Evolutionary conservation across 2,113 vertebrate genomes (phyloP), one percentile per base, ranked within the genome.

Genomic region (Eulacestoma nigropectus): DNA sequence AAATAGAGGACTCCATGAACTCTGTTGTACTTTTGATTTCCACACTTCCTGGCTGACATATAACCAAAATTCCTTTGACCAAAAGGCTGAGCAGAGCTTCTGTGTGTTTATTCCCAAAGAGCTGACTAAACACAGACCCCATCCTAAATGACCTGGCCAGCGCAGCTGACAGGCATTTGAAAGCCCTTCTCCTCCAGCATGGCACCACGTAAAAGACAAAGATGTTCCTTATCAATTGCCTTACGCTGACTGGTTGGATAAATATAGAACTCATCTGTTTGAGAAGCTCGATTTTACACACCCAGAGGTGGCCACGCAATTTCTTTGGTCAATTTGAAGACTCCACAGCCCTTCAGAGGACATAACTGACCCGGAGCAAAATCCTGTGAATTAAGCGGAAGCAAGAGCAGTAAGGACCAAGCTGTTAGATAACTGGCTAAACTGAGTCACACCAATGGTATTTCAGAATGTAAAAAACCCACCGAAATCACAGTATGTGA

Each of bases 1-100:
- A 93, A 91, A 90, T 5, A 89, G 65, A 92, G 21, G 37, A 84
- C 92, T 95, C 92, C 89, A 77, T 76, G 94, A 97, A 94, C 93
- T 92, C 92, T 92, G 79, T 62, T 92, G 81, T 72, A 78, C 81
- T 97, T 96, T 14, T 84, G 77, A 96, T 87, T 96, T 94, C 93
- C 89, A 89, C 80, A 91, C 76, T 95, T 95, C 93, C 89, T 89
- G 74, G 75, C 86, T 91, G 84, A 96, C 90, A 86, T 52, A 76
- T 15, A 92, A 86, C 83, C 77, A 95, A 91, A 90, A 95, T 89
- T 94, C 82, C 69, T 94, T 74, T 67, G 87, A 67, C 68, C 64
- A 55, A 41, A 84, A 94, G 57, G 23, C 86, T 91, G 41, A 83
- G 84, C 63, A 80, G 83, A 94, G 87, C 72, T 96, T 86, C 96